Evolutionary conservation across 2,797 vertebrate genomes (phyloP).

Genomic region (Columba guinea): DNA sequence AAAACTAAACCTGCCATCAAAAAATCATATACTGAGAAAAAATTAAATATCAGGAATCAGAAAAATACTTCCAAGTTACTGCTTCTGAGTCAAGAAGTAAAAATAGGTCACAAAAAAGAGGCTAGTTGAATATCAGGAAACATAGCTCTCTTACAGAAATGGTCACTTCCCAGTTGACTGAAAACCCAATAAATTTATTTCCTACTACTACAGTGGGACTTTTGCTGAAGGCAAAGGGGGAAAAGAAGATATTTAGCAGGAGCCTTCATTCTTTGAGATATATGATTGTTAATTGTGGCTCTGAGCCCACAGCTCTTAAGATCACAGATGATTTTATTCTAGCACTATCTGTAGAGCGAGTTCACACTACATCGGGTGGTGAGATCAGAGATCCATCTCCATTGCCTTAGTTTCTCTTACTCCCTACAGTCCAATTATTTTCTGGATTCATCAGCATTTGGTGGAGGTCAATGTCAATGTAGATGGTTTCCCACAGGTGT

Average conservation of each 20-base stretch:
- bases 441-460: not conserved
- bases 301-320: not conserved
- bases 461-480: not conserved
- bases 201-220: not conserved
- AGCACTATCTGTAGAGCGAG: not conserved
- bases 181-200: not conserved
- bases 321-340: not conserved
- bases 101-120: not conserved
- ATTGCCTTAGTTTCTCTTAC: not conserved
- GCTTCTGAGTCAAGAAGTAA: not conserved
- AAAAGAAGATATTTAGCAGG: not conserved
- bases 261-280: not conserved
- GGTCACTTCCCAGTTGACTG: not conserved
- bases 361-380: not conserved
- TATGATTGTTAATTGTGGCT: not conserved
- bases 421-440: not conserved
- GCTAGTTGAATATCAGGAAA: not conserved
- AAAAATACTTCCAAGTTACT: not conserved
- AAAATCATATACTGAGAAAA: not conserved
- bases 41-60: not conserved
- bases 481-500: not conserved
- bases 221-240: not conserved
- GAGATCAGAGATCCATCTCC: not conserved
- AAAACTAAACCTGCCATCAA: not conserved
- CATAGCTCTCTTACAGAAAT: not conserved